Base-by-base conservation (phyloP, 1,140 invertebrate genomes). In the Caenorhabditis brenneri region DNA sequence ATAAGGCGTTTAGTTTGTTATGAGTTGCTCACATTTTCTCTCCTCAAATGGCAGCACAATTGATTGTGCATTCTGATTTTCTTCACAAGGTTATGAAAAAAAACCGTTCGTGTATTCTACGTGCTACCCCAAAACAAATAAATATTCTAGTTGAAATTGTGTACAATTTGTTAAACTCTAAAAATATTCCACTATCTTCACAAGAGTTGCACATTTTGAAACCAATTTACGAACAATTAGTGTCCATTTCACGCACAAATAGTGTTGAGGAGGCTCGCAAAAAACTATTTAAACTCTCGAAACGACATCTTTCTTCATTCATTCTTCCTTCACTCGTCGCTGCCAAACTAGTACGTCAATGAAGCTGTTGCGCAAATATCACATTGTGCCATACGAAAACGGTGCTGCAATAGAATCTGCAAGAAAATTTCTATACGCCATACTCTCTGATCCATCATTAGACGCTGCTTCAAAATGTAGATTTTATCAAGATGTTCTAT, bases 61-160 rank as follows among this genome's bases (percentile, higher is more conserved):
- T 55, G 0, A 55, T 55, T 27, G 53, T 55, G 0, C 53, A 55
- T 29, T 4, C 22, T 19, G 53, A 55, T 55, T 55, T 55, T 29
- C 15, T 55, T 6, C 22, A 55, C 15, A 9, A 9, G 2, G 53
- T 55, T 55, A 6, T 55, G 53, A 55, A 55, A 55, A 24, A 29
- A 7, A 29, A 27, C 7, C n/a, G n/a, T n/a, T 7, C 7, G 2
- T 6, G 7, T 27, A 16, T 55, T 5, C 22, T 6, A 16, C 7
- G 29, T 5, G 53, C 53, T 27, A 10, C 22, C 7, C 7, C 4
- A 12, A 24, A 29, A 27, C 6, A 55, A 55, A 55, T 55, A 24
- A 55, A 55, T 27, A 55, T 55, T 55, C 24, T 55, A 27, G 53
- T 55, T 24, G 53, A 55, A 55, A 55, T 55, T 55, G 53, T 55